Evolutionary conservation across 2,797 vertebrate genomes (phyloP), one percentile per base, ranked within the genome.

Genomic region (Cacajao melanocephalus): DNA sequence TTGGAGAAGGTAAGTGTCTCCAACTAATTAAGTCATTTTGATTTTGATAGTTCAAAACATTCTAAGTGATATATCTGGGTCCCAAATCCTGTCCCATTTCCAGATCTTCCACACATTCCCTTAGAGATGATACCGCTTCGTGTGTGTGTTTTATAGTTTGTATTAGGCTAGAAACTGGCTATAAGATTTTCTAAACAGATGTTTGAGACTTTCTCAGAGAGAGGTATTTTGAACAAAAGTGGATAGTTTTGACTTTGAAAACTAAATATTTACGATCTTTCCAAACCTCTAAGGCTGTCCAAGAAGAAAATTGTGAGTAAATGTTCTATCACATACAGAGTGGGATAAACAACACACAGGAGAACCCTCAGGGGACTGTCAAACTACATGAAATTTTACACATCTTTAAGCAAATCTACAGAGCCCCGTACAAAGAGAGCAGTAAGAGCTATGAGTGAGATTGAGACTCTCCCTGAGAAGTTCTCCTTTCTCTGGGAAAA

Each of bases 261-360:
- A 96, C 95, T 98, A 98, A 98, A 97, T 98, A 98, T 98, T 97
- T 97, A 98, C n/a, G 94, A 76, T 97, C 73, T 96, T 61, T 97
- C 83, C 88, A 92, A 96, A 36, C n/a, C 92, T 97, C 79, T 92
- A 94, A 96, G 89, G 83, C 70, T 97, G 44, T 95, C 41, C 76
- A 96, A 91, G 93, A 97, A 96, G 93, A 97, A 97, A 95, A 94
- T 90, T 96, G 17, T 88, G 85, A 96, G 88, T 72, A 84, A 88
- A n/a, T 76, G 96, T 97, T 97, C 73, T 89, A 86, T 88, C 8
- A 5, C 93, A 97, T 79, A 93, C 67, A 50, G 80, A 90, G 58
- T 75, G 48, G 72, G 88, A 90, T 98, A 96, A 97, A 96, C 97
- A 98, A 92, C 64, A 57, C 80, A 95, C 30, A 30, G 14, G 72